Percentiles rank a stretch among this genome's conserved stretches.
Conservation (phyloP, 2,888 invertebrate species). For the Drosophila merina region DNA sequence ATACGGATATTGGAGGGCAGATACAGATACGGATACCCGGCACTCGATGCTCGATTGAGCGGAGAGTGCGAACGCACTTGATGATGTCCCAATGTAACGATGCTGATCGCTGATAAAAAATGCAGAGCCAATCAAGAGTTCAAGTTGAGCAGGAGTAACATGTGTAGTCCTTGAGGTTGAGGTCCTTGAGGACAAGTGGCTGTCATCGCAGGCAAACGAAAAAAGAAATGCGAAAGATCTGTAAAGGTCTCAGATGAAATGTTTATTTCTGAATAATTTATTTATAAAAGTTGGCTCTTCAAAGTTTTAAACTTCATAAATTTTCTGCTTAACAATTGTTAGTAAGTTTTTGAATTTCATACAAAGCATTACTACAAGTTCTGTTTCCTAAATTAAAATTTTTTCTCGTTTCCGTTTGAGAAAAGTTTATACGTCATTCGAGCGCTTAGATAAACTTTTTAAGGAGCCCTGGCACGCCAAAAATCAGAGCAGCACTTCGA, state of each 20-base stretch:
- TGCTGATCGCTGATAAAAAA: constrained; percentile 56
- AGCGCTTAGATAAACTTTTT: not conserved
- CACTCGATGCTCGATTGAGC: constrained; percentile 61
- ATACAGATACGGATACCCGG: constrained; percentile 54
- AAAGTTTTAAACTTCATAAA: no score
- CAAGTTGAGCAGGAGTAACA: constrained; percentile 41
- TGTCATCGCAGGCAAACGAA: constrained; percentile 2
- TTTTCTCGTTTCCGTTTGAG: no score
- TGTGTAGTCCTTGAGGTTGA: constrained; percentile 39
- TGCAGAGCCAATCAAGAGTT: constrained; percentile 60
- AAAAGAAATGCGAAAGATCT: not conserved
- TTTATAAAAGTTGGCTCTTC: no score
- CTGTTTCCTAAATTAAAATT: no score
- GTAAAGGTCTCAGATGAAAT: no score
- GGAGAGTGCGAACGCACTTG: constrained; percentile 50
- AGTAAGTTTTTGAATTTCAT: no score
- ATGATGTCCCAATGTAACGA: constrained; percentile 26
- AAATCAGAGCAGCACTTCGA: not conserved
- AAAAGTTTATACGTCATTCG: no score
- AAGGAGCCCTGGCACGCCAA: not conserved
- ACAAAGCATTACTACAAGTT: no score
- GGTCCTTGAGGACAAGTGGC: constrained; percentile 53
- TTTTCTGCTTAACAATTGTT: no score
- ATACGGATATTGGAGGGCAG: constrained; percentile 41
- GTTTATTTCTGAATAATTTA: no score